A percentile compares a stretch with the other conserved stretches of the same genome.
Evolutionary conservation across 2,113 vertebrate species (phyloP).

Genomic region (Larimichthys crocea): DNA sequence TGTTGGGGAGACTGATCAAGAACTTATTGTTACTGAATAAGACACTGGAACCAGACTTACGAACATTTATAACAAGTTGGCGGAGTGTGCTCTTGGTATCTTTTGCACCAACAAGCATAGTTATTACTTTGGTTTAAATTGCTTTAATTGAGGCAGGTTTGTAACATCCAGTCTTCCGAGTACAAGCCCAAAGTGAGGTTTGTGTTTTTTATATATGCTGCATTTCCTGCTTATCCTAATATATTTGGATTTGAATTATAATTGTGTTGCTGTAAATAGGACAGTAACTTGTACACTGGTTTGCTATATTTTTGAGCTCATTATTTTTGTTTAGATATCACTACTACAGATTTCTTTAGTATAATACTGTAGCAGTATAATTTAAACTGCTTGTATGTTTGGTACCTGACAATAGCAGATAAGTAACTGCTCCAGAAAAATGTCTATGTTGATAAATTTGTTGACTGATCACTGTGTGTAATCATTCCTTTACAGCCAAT

Average conservation of each 20-base stretch:
- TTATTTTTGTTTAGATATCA: slow-evolving; percentile 72
- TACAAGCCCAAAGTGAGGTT: slow-evolving; percentile 65
- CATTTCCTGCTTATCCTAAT: slow-evolving; percentile 75
- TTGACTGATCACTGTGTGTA: slow-evolving; percentile 69
- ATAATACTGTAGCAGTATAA: slow-evolving; percentile 74
- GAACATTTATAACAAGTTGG: slow-evolving; percentile 39
- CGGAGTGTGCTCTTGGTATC: slow-evolving; percentile 29
- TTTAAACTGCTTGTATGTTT: slow-evolving; percentile 74
- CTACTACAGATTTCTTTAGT: slow-evolving; percentile 63
- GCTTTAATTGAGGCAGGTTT: slow-evolving; percentile 77
- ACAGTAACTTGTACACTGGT: slow-evolving; percentile 80
- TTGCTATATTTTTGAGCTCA: slow-evolving; percentile 63
- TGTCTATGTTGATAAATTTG: slow-evolving; percentile 48
- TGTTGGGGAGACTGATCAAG: slow-evolving; percentile 78
- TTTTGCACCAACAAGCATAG: slow-evolving; percentile 48
- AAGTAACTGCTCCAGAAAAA: slow-evolving; percentile 56
- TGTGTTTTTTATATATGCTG: slow-evolving; percentile 65
- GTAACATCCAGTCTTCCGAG: slow-evolving; percentile 72
- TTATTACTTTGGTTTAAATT: slow-evolving; percentile 67
- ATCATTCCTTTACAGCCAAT: slow-evolving; percentile 71
- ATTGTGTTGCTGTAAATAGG: slow-evolving; percentile 73
- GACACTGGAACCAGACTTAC: slow-evolving; percentile 34
- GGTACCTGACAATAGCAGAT: slow-evolving; percentile 72
- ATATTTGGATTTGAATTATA: slow-evolving; percentile 77
- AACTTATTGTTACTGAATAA: slow-evolving; percentile 68